phyloP scores from a whole-genome alignment of 2,113 vertebrate genomes.

The Dromas ardeola region DNA sequence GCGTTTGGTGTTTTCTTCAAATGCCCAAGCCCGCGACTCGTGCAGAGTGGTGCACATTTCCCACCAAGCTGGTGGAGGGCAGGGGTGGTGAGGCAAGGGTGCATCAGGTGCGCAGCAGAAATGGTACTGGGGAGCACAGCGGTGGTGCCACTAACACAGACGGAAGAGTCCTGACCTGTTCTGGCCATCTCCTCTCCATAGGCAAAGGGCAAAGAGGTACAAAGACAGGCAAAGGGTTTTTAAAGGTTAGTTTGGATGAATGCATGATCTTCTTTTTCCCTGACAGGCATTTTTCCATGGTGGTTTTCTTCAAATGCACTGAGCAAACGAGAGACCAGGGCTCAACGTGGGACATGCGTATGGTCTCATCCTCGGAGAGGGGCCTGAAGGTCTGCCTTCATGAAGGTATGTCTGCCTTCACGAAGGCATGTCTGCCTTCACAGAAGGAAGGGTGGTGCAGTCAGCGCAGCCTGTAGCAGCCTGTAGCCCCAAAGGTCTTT shows the following conservation, averaged over 20 bases:
- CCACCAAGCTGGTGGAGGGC: too few species aligned
- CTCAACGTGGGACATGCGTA: rapidly evolving
- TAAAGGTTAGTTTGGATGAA: neutral
- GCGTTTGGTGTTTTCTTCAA: neutral
- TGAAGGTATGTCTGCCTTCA: rapidly evolving
- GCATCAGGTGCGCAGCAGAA: neutral
- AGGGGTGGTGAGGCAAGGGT: neutral
- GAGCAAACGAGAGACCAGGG: neutral
- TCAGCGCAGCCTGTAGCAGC: neutral
- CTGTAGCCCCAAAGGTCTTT: neutral
- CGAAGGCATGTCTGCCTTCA: rapidly evolving
- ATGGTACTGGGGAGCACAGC: neutral
- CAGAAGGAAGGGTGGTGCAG: neutral
- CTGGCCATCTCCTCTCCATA: neutral
- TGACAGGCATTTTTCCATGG: neutral
- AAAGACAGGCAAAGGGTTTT: neutral
- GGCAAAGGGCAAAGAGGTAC: neutral
- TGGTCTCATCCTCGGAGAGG: neutral
- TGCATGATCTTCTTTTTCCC: neutral
- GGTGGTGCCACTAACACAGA: neutral
- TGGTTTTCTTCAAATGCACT: neutral
- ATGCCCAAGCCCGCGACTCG: rapidly evolving
- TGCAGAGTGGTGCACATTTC: neutral
- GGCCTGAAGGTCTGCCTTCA: neutral
- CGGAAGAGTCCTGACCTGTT: neutral